Conservation (phyloP, 2,888 invertebrate species). For the Pachydiplax longipennis region DNA sequence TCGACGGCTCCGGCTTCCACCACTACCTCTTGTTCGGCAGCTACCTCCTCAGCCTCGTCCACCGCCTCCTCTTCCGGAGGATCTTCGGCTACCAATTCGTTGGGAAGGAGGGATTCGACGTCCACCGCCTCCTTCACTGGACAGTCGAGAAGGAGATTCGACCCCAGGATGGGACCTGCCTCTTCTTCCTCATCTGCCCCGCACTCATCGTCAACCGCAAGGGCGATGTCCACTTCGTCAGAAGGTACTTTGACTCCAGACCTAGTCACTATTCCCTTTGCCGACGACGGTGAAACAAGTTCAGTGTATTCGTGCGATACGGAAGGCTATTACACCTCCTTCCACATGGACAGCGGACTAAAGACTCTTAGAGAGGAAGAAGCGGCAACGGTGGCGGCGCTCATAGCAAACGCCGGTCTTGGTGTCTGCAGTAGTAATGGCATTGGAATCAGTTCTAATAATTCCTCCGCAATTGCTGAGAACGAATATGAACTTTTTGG, state of each 20-base stretch:
- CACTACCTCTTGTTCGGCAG: slow-evolving; percentile 4
- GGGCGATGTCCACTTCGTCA: slow-evolving; percentile 46
- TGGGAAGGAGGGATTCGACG: slow-evolving; percentile 94
- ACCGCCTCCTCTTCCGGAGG: slow-evolving; percentile 64
- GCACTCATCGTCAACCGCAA: neutral
- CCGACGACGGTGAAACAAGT: slow-evolving; percentile 84
- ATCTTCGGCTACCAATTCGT: slow-evolving; percentile 82
- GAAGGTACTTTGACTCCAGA: slow-evolving; percentile 86
- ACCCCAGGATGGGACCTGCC: neutral
- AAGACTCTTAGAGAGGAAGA: slow-evolving; percentile 83
- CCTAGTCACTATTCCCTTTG: slow-evolving; percentile 63
- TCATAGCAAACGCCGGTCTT: slow-evolving; percentile 22
- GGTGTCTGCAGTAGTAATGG: neutral
- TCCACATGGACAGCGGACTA: slow-evolving; percentile 94
- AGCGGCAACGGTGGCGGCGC: slow-evolving; percentile 66
- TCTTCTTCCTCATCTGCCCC: slow-evolving; percentile 21
- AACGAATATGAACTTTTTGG: slow-evolving; percentile 91
- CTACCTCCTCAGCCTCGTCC: slow-evolving; percentile 11
- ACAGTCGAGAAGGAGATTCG: slow-evolving; percentile 73
- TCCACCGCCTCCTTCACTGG: slow-evolving; percentile 86
- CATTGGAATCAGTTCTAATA: slow-evolving; percentile 62
- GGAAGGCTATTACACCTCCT: slow-evolving; percentile 97
- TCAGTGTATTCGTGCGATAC: slow-evolving; percentile 96
- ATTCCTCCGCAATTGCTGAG: slow-evolving; percentile 75
- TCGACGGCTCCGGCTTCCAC: slow-evolving; percentile 19